phyloP scores from a whole-genome alignment of 2,888 invertebrate species.

The Branchellion lobata region DNA sequence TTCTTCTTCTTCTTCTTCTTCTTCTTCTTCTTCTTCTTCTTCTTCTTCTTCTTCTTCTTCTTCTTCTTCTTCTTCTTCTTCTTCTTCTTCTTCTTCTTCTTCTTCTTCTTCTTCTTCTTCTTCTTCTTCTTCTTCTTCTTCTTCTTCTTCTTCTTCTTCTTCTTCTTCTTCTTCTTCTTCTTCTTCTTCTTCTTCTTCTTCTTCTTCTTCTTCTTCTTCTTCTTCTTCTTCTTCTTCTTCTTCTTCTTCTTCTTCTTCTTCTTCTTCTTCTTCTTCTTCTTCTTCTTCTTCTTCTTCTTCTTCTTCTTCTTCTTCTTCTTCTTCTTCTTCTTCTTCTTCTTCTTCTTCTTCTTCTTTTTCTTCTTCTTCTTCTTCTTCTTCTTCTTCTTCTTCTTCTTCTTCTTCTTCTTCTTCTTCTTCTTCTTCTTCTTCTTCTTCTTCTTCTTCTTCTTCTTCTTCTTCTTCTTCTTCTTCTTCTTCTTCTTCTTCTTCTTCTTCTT shows the following conservation, averaged over 20 bases:
- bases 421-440: background rate
- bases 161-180: no score
- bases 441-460: constrained; percentile 21
- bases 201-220: no score
- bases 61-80: no score
- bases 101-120: no score
- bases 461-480: constrained; percentile 7
- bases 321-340: constrained; percentile 8
- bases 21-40: no score
- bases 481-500: constrained; percentile 5
- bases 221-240: background rate
- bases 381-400: constrained; percentile 16
- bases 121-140: no score
- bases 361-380: constrained; percentile 28
- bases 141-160: no score
- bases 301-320: background rate
- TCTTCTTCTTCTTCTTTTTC: constrained; percentile 20
- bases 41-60: no score
- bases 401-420: constrained; percentile 17
- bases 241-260: background rate
- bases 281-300: background rate
- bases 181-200: no score
- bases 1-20: no score
- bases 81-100: no score
- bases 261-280: background rate